Conservation (phyloP, 2,888 invertebrate genomes). For the Hemicrepidius hirtus region DNA sequence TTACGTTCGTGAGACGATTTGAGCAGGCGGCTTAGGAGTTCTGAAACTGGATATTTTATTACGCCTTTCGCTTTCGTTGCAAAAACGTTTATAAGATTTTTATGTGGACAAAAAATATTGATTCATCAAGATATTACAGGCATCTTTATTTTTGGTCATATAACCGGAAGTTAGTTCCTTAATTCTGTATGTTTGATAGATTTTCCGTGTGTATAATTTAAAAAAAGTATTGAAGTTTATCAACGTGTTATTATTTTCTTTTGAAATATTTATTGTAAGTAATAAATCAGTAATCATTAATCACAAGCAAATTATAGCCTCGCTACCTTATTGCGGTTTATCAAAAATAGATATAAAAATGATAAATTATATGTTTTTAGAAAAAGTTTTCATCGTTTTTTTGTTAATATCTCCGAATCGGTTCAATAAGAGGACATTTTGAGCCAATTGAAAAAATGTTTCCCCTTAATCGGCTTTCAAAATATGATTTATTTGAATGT, state of each 20-base stretch:
- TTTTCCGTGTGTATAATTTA: too few relatives aligned
- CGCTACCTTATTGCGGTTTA: not conserved
- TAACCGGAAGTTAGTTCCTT: not conserved
- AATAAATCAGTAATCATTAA: too few relatives aligned
- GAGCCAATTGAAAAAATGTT: slow-evolving; percentile 47
- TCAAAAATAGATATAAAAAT: slow-evolving; percentile 1
- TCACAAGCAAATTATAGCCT: too few relatives aligned
- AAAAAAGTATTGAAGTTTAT: too few relatives aligned
- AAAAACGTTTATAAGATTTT: slow-evolving; percentile 49
- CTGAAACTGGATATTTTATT: slow-evolving; percentile 52
- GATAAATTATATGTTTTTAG: slow-evolving; percentile 4
- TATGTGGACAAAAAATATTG: slow-evolving; percentile 42
- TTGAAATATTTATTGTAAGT: too few relatives aligned
- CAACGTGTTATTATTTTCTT: too few relatives aligned
- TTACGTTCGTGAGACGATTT: slow-evolving; percentile 51
- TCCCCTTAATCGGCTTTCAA: slow-evolving; percentile 60
- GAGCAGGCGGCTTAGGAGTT: slow-evolving; percentile 49
- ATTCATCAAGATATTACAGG: slow-evolving; percentile 3
- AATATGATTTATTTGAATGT: slow-evolving; percentile 63
- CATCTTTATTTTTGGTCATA: not conserved
- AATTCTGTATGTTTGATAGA: too few relatives aligned
- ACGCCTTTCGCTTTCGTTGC: slow-evolving; percentile 47
- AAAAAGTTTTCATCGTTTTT: slow-evolving; percentile 25
- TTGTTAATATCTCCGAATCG: slow-evolving; percentile 26
- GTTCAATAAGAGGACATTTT: slow-evolving; percentile 32